These are phyloP conservation scores for Ptilorrhoa leucosticta DNA, from an alignment of 2,113 vertebrate species.

Conservation along the genomic window DNA sequence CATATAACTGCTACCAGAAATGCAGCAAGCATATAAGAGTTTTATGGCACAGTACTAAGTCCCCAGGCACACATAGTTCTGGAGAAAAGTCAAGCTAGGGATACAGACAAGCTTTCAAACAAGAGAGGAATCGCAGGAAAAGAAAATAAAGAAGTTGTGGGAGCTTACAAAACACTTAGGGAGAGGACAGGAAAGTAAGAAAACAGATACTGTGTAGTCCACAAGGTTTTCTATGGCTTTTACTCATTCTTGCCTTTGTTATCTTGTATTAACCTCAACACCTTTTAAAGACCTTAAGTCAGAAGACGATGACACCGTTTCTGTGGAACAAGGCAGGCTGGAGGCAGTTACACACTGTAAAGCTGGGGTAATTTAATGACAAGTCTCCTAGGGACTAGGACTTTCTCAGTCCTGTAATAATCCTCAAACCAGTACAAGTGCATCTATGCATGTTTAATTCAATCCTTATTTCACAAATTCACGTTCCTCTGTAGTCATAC, in stretches of 20 bases:
- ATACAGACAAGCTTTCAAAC: not conserved
- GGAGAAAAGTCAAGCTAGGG: not conserved
- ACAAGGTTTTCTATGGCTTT: not conserved
- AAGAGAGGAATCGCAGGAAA: not conserved
- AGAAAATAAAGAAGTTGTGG: not conserved
- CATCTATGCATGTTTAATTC: not conserved
- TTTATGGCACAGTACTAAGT: not conserved
- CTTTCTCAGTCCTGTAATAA: not conserved
- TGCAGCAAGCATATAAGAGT: not conserved
- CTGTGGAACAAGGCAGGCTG: not conserved
- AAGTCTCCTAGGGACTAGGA: not conserved
- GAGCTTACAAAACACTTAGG: not conserved
- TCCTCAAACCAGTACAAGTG: not conserved
- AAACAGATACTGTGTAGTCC: not conserved
- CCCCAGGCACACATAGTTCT: not conserved
- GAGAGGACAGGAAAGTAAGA: not conserved
- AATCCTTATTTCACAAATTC: not conserved
- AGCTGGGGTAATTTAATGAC: not conserved
- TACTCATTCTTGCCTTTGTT: not conserved
- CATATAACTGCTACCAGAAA: not conserved
- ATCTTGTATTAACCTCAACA: not conserved
- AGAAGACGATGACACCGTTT: rapidly evolving
- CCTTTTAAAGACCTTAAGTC: not conserved
- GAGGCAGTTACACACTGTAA: not conserved
- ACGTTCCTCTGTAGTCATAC: rapidly evolving